These are phyloP conservation scores for Spilogale gracilis DNA, from an alignment of 2,113 vertebrate genomes.

Conservation along the genomic window DNA sequence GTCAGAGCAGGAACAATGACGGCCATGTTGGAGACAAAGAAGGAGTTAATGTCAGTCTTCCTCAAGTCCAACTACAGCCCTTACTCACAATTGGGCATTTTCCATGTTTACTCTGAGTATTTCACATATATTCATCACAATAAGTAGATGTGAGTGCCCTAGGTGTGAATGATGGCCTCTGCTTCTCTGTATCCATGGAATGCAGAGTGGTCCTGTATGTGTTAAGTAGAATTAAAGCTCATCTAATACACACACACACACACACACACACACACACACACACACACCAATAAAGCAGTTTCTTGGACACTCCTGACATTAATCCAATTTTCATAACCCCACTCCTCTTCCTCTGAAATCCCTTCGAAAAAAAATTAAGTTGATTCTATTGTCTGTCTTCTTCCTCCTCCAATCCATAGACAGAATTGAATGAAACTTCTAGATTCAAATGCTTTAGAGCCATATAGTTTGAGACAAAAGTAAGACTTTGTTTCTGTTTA, in stretches of 20 bases:
- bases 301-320: background rate
- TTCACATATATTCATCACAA: background rate
- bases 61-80: background rate
- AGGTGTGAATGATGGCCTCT: background rate
- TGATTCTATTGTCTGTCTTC: background rate
- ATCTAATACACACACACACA: background rate
- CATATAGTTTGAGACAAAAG: background rate
- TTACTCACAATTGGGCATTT: background rate
- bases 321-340: background rate
- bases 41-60: conserved; percentile 40
- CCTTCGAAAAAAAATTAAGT: conserved; percentile 29
- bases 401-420: background rate
- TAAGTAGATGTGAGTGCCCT: background rate
- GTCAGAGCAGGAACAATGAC: conserved; percentile 16
- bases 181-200: background rate
- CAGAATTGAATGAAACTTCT: background rate
- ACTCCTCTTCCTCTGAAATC: background rate
- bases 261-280: background rate
- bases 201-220: background rate
- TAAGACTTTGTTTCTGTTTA: background rate
- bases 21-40: conserved; percentile 66
- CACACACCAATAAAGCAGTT: background rate
- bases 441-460: background rate
- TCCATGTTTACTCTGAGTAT: background rate
- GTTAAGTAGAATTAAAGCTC: conserved; percentile 33